Base-by-base conservation (phyloP, 2,113 vertebrate species). In the Coturnix japonica region DNA sequence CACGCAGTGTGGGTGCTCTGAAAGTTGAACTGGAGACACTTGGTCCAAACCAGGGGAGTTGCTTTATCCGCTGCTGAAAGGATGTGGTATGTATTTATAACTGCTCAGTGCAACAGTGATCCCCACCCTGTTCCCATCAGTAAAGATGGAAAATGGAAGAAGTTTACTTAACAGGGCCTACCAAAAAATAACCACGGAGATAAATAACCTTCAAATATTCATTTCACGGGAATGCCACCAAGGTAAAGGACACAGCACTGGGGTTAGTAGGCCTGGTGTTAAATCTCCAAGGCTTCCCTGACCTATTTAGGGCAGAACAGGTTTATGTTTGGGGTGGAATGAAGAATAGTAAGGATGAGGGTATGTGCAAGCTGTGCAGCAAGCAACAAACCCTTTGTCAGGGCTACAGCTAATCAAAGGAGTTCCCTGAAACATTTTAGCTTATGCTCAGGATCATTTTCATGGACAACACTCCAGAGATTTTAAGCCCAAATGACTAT, bases 51-150 rank as follows among this genome's bases (percentile, higher is more conserved):
- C 66, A 75, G 39, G 69, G 81, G 46, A 91, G 46, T 30, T 70
- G 89, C 49, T 87, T 88, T 85, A 80, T 85, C 79, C 5, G 7
- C 2, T 28, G 76, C 80, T 80, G 57, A 87, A 76, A 95, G 89
- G 80, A 85, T 92, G 72, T 22, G 5, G 77, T 21, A 22, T 25
- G 0, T 89, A 86, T 96, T 95, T 95, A 66, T 81, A 92, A 72
- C 8, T 9, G 1, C 72, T 25, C 28, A 3, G 26, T 10, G 56
- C 71, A 82, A 35, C 41, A 79, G 77, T 9, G 3, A 87, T 75
- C 89, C 54, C 91, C 79, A 91, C 90, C 93, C 93, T 91, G 35
- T 92, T 96, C 91, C 87, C 87, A 93, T 4, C 96, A 87, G 86
- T 19, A 89, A 60, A 90, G 75, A 78, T 0, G 0, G 57, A 61